Evolutionary conservation across 2,888 invertebrate species (phyloP).

Genomic region (Eupelmus urozonus): DNA sequence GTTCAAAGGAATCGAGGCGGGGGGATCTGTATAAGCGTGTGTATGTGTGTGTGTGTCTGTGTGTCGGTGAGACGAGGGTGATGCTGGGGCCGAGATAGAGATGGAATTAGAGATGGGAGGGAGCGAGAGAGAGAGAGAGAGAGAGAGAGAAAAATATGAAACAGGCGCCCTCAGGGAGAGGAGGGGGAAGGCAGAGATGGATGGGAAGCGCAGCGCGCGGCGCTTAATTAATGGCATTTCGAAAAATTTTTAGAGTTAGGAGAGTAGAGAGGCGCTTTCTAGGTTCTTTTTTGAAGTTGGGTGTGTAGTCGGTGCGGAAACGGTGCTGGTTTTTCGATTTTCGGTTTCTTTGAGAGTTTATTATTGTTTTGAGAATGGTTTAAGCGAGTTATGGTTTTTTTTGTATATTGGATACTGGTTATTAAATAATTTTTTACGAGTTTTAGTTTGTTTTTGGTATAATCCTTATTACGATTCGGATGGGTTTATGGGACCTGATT

Average conservation of each 20-base stretch:
- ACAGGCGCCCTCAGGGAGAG: slow-evolving; percentile 26
- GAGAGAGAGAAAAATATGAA: slow-evolving; percentile 10
- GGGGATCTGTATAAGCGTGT: slow-evolving; percentile 33
- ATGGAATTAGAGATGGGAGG: slow-evolving; percentile 35
- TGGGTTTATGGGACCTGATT: too few relatives aligned
- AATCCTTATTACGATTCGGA: too few relatives aligned
- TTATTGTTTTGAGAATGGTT: too few relatives aligned
- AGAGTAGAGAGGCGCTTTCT: not conserved
- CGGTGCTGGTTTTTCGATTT: not conserved
- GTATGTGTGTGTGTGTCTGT: slow-evolving; percentile 3
- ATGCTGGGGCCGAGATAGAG: slow-evolving; percentile 56
- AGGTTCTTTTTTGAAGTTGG: not conserved
- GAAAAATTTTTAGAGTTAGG: slow-evolving; percentile 47
- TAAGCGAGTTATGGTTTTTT: not conserved
- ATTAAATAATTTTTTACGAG: too few relatives aligned
- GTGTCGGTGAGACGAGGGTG: slow-evolving; percentile 44
- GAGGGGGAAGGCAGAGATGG: slow-evolving; percentile 38
- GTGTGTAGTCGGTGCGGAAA: not conserved
- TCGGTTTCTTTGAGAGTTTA: too few relatives aligned
- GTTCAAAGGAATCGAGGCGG: slow-evolving; percentile 61
- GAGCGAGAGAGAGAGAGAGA: slow-evolving; percentile 16
- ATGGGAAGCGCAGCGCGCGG: slow-evolving; percentile 46
- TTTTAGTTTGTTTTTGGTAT: too few relatives aligned
- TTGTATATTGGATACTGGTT: not conserved
- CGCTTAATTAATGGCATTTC: slow-evolving; percentile 59